Evolutionary conservation across 2,113 vertebrate genomes (phyloP).

Genomic region (Xiphias gladius): DNA sequence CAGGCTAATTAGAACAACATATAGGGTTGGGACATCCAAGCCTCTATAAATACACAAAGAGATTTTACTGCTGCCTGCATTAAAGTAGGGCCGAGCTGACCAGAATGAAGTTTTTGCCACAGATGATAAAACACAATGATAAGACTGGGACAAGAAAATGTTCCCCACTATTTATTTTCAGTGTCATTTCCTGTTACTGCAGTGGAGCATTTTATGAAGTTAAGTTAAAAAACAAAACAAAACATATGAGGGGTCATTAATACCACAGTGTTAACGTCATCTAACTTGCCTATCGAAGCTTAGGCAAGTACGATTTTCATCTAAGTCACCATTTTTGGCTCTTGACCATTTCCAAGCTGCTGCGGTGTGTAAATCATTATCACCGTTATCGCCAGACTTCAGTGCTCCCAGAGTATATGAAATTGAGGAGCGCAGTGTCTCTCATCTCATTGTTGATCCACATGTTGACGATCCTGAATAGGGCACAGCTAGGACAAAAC

Average conservation of each 20-base stretch:
- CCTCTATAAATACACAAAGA: not conserved
- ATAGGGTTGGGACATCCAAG: no score
- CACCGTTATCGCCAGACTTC: no score
- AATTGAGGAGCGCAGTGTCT: no score
- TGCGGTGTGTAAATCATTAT: not conserved
- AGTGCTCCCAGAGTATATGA: no score
- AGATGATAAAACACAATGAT: conserved; percentile 6
- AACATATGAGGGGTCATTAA: conserved; percentile 44
- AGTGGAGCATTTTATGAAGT: conserved; percentile 29
- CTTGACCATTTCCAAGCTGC: no score
- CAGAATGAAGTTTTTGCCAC: not conserved
- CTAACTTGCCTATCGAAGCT: not conserved
- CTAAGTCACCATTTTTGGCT: not conserved
- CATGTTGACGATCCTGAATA: no score
- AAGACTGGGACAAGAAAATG: not conserved
- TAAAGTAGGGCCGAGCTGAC: not conserved
- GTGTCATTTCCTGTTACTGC: conserved; percentile 51
- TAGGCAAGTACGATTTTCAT: not conserved
- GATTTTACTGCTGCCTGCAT: not conserved
- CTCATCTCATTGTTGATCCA: no score
- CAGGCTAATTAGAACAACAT: not conserved
- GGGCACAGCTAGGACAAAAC: no score
- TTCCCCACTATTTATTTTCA: conserved; percentile 50
- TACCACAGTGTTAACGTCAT: not conserved
- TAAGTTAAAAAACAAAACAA: not conserved